Conservation (phyloP, 2,113 vertebrate species). For the Channa argus region DNA sequence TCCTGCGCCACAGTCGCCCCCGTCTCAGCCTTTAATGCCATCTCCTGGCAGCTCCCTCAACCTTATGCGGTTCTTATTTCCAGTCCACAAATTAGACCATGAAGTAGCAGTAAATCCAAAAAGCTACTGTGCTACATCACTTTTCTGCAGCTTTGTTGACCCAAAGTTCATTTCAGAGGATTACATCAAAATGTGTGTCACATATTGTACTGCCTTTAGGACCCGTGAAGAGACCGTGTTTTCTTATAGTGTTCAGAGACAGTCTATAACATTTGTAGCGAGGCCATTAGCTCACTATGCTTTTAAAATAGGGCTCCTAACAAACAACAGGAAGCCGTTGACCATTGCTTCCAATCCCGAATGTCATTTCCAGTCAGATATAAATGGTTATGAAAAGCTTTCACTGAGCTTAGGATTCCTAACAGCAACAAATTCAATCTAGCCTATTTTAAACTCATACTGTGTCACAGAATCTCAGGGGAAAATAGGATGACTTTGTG, state of each 20-base stretch:
- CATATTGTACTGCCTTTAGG: background rate
- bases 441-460: background rate
- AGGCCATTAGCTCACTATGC: conserved; percentile 3
- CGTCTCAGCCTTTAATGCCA: no score
- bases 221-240: conserved; percentile 1
- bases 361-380: conserved; percentile 38
- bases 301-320: conserved; percentile 8
- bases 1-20: no score
- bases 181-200: no score
- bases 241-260: conserved; percentile 10
- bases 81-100: no score
- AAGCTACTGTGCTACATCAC: no score
- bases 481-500: background rate
- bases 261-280: no score
- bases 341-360: conserved; percentile 32
- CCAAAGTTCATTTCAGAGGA: no score
- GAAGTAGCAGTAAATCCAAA: no score
- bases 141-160: no score
- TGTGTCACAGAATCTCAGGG: background rate
- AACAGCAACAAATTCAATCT: background rate
- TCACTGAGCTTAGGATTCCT: conserved; percentile 9
- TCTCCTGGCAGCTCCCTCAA: no score
- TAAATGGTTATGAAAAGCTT: conserved; percentile 36
- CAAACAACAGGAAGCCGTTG: conserved; percentile 45
- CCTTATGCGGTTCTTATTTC: no score